phyloP scores from a whole-genome alignment of 2,113 vertebrate genomes.

The rabbit (Oryctolagus cuniculus) region mOryCun1.1 NC_091447.1:37827001-37827500 shows the following conservation, averaged over 20 bases:
- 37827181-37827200: constrained; percentile 43
- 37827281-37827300: background rate
- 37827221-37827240: background rate
- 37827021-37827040: background rate
- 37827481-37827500: background rate
- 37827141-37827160: background rate
- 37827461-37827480: background rate
- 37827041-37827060: constrained; percentile 10
- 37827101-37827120: background rate
- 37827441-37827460: constrained; percentile 40
- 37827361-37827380: constrained; percentile 2
- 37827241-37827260: constrained; percentile 16
- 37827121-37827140: background rate
- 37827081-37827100: constrained; percentile 41
- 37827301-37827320: background rate
- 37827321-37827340: background rate
- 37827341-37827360: background rate
- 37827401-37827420: background rate
- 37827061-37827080: constrained; percentile 44
- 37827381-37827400: background rate
- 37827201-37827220: background rate
- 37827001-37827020: constrained; percentile 17
- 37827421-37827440: background rate
- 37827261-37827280: background rate
- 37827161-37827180: constrained; percentile 42